Evolutionary conservation across 2,797 vertebrate species (phyloP), one percentile per base, ranked within the genome.

Genomic region (Cacajao melanocephalus): DNA sequence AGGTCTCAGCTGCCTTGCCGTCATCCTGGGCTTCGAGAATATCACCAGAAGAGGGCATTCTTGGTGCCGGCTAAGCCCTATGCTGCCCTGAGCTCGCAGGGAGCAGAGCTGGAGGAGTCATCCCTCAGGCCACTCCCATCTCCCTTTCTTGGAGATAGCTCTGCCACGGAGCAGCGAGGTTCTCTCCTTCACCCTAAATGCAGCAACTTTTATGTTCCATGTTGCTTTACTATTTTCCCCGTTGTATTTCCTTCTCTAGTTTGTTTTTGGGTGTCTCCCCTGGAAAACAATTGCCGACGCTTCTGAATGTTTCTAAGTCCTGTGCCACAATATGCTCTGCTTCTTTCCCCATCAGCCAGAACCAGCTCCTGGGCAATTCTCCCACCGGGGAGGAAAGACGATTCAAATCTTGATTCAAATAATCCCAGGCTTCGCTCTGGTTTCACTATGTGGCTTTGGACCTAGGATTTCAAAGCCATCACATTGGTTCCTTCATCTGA

Each of bases 21-120:
- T 0, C 75, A 1, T 10, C 87, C 70, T 98, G 94, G 87, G 96
- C 94, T 97, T 96, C 83, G 97, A 93, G 83, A 98, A 87, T 97
- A 86, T 98, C 82, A 0, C 98, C 99, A 99, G 99, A 97, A 99
- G 99, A 98, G 98, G 99, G 98, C 98, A 98, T 98, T 98, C 98
- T 98, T 97, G 92, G 97, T 97, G 98, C 90, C 67, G 67, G 82
- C 97, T 90, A 20, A 39, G 86, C 50, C 44, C 58, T 44, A 9
- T 61, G 90, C 93, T 81, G 93, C 93, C 78, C 73, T 55, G 87
- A 90, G 94, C 96, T 98, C 22, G 0, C 76, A 33, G 57, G 55
- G 81, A 2, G 20, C 52, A 13, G 58, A 26, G 81, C 41, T 11
- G 4, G 5, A 64, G 33, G 36, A 50, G 46, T 3, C 36, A 61